Conservation (phyloP, 2,113 vertebrate species). For the Siniperca knerii region DNA sequence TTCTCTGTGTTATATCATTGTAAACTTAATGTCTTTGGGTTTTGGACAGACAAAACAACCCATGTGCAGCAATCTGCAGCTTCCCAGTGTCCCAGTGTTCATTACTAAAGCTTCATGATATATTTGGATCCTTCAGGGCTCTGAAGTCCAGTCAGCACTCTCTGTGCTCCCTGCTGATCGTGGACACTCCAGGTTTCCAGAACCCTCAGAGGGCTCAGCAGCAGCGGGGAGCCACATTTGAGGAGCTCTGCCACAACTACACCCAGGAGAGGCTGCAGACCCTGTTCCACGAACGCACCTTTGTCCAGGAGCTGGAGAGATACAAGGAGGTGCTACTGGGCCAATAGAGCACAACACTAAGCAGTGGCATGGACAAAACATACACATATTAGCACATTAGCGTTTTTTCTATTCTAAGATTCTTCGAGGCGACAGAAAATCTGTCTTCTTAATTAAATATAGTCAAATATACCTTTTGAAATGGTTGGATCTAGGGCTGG, state of each 20-base stretch:
- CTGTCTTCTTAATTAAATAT: not conserved
- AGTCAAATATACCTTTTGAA: not conserved
- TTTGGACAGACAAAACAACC: not conserved
- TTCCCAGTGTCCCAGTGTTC: not conserved
- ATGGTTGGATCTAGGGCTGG: not conserved
- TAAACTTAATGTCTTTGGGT: not conserved
- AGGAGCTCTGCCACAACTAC: conserved; percentile 99
- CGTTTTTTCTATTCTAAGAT: not conserved
- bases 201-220: conserved; percentile 90
- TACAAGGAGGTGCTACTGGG: conserved; percentile 93
- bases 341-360: not conserved
- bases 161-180: conserved; percentile 93
- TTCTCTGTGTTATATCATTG: not conserved
- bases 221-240: conserved; percentile 92
- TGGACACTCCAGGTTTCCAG: conserved; percentile 97
- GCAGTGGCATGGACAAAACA: not conserved
- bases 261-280: conserved; percentile 95
- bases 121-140: conserved; percentile 83
- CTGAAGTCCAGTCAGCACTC: conserved; percentile 98
- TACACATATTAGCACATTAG: conserved; percentile 1
- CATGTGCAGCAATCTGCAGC: not conserved
- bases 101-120: not conserved
- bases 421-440: not conserved
- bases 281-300: conserved; percentile 94
- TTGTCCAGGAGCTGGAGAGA: conserved; percentile 92